Evolutionary conservation across 2,797 vertebrate species (phyloP), one percentile per base, ranked within the genome.

Genomic region (Gouania willdenowi): DNA sequence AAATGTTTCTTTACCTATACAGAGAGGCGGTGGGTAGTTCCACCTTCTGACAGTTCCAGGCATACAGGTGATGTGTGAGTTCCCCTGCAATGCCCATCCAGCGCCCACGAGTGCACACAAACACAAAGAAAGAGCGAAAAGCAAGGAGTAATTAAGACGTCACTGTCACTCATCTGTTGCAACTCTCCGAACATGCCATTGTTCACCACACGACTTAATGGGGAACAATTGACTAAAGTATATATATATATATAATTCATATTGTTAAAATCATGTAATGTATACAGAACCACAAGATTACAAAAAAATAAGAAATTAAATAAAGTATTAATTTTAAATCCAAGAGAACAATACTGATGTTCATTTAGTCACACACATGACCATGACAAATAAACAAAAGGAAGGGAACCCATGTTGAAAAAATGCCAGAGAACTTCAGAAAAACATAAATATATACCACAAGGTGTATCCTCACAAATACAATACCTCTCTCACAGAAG

Each of bases 1-100:
- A 45, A 29, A 28, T 26, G 5, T 12, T 8, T 41, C 67, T 63
- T 79, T 92, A 99, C 97, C 97, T 0, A 99, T 97, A 68, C 97
- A 99, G 38, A 98, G 93, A 0, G 97, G 97, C 3, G 97, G 95
- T 0, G 97, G 97, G 68, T 95, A 98, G 75, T 98, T 98, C 97
- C 97, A 98, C 41, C 95, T 89, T 13, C 97, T 88, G 30, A 98
- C 94, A 0, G 97, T 95, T 41, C 97, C 95, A 0, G 97, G 97
- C 97, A 99, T 99, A 75, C 97, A 99, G 64, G 95, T 96, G 41
- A 98, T 97, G 67, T 99, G 97, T 0, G 95, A 94, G 59, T 92
- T 95, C 18, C 97, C 97, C 97, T 99, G 83, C 2, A 67, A 60
- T 15, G 30, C 20, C 11, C 14, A n/a, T n/a, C n/a, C n/a, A n/a